Evolutionary conservation across 2,113 vertebrate species (phyloP).

Genomic region (Rhegmatorhina hoffmannsi): DNA sequence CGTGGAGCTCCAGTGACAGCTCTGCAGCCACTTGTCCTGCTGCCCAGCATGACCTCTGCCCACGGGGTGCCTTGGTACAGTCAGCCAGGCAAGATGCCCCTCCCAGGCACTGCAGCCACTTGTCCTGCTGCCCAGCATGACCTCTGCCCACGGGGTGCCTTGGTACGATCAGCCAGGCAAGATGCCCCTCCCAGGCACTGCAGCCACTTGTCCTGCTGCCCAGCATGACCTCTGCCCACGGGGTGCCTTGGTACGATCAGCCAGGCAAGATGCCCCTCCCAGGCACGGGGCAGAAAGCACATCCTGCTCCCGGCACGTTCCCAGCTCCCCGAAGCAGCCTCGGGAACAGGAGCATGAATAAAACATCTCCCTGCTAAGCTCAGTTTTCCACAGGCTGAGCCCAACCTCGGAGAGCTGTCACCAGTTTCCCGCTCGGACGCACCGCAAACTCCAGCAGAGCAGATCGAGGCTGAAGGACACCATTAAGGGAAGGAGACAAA

Average conservation of each 20-base stretch:
- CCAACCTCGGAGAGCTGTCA: neutral
- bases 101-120: too few relatives aligned
- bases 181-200: too few relatives aligned
- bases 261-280: neutral
- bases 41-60: neutral
- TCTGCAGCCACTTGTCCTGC: neutral
- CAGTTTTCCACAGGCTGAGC: neutral
- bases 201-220: neutral
- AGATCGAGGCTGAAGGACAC: neutral
- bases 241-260: accelerated
- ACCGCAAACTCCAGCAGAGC: neutral
- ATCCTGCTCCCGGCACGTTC: accelerated
- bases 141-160: too few relatives aligned
- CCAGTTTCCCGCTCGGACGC: accelerated
- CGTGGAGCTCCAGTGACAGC: neutral
- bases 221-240: neutral
- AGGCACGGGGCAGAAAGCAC: neutral
- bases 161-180: too few relatives aligned
- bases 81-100: neutral
- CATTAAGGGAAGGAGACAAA: neutral
- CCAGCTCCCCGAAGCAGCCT: neutral
- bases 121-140: too few relatives aligned
- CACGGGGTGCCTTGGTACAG: accelerated
- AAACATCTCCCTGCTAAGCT: neutral
- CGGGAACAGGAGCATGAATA: neutral